These are phyloP conservation scores for Enteromius fasciolatus DNA, from an alignment of 2,797 vertebrate genomes.

Conservation along the genomic window DNA sequence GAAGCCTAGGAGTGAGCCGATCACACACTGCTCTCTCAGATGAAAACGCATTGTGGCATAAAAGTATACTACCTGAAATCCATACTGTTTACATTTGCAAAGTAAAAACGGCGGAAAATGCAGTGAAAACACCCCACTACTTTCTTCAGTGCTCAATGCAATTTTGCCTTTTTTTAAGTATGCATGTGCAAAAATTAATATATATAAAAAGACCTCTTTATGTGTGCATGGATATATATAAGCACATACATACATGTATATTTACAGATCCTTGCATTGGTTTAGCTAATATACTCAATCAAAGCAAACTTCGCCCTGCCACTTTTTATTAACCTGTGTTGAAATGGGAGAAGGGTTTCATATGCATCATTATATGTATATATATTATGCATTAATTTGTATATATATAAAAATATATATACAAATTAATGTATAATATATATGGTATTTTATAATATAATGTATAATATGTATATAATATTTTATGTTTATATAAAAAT, in stretches of 20 bases:
- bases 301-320: too few relatives aligned
- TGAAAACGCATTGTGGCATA: neutral
- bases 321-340: too few relatives aligned
- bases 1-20: constrained; percentile 43
- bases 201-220: neutral
- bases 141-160: neutral
- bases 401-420: neutral
- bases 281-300: too few relatives aligned
- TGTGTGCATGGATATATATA: neutral
- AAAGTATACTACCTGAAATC: neutral
- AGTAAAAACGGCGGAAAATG: neutral
- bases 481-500: too few relatives aligned
- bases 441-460: neutral
- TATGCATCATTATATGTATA: too few relatives aligned
- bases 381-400: too few relatives aligned
- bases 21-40: neutral
- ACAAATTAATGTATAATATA: neutral
- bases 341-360: too few relatives aligned
- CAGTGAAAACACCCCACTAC: neutral
- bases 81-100: neutral
- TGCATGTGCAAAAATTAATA: neutral
- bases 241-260: too few relatives aligned
- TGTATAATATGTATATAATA: too few relatives aligned
- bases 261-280: too few relatives aligned
- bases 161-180: neutral